These are phyloP conservation scores for Hesperophylax magnus DNA, from an alignment of 1,140 invertebrate species.

Conservation along the genomic window DNA sequence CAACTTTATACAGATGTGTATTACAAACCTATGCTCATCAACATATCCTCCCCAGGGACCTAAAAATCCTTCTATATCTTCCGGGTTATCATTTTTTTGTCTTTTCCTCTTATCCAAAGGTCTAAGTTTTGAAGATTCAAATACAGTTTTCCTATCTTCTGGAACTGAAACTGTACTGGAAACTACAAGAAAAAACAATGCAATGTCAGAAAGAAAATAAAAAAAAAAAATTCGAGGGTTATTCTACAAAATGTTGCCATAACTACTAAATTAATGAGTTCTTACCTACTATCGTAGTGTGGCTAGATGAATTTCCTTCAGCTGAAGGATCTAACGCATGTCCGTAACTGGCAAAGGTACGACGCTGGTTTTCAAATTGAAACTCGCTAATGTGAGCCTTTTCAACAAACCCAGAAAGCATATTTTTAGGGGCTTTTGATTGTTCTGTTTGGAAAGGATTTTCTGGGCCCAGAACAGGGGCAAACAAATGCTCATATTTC, in stretches of 20 bases:
- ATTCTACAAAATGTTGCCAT: background rate
- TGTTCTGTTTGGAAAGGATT: conserved; percentile 94
- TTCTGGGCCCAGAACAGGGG: conserved; percentile 89
- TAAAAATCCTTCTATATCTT: conserved; percentile 94
- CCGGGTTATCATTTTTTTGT: conserved; percentile 90
- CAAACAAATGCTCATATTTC: conserved; percentile 92
- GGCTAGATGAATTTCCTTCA: conserved; percentile 75
- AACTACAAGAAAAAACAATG: conserved; percentile 59
- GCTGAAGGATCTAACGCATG: conserved; percentile 96
- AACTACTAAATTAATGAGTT: background rate
- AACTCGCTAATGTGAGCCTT: conserved; percentile 96
- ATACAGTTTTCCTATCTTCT: conserved; percentile 85
- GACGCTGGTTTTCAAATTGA: conserved; percentile 97
- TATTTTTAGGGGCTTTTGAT: conserved; percentile 90
- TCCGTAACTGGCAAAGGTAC: conserved; percentile 96
- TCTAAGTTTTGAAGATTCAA: conserved; percentile 84
- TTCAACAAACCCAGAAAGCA: conserved; percentile 95
- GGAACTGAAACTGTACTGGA: conserved; percentile 65
- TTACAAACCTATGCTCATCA: conserved; percentile 82
- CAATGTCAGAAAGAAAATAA: background rate
- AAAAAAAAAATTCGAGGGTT: background rate
- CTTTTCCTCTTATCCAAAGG: conserved; percentile 91
- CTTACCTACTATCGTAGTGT: conserved; percentile 80
- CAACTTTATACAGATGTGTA: no score
- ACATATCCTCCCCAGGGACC: conserved; percentile 97